phyloP scores from a whole-genome alignment of 2,888 invertebrate species.

The Tetranychus truncatus region DNA sequence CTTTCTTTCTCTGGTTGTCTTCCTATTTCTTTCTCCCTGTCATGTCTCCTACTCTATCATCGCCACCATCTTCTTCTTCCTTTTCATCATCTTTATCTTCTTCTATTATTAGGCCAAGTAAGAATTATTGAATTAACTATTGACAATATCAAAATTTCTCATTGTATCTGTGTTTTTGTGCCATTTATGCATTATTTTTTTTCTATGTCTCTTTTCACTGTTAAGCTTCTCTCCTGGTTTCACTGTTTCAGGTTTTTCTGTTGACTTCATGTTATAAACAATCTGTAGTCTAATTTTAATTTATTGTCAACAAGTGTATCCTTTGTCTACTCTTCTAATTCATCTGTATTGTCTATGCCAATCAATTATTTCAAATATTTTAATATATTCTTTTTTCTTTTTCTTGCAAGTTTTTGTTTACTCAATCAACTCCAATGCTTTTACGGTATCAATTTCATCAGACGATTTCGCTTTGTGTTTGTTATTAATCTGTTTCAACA shows the following conservation, averaged over 20 bases:
- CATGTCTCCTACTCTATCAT: neutral
- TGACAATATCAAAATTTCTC: neutral
- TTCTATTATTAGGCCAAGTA: neutral
- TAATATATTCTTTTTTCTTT: neutral
- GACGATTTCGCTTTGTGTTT: neutral
- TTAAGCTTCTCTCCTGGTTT: neutral
- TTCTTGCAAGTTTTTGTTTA: neutral
- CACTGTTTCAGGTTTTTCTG: neutral
- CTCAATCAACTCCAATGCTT: neutral
- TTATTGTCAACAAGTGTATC: neutral
- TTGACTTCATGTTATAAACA: neutral
- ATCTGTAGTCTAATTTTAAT: neutral
- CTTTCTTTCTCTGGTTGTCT: neutral
- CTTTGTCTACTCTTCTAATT: neutral
- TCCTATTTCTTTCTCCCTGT: neutral
- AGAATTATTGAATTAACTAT: neutral
- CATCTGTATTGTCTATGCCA: neutral
- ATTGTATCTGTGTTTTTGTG: neutral
- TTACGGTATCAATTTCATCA: neutral
- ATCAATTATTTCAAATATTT: neutral
- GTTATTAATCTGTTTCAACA: neutral
- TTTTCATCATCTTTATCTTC: neutral
- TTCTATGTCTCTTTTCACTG: neutral
- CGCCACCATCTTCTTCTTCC: neutral
- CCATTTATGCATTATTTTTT: neutral